phyloP scores from a whole-genome alignment of 2,797 vertebrate species.

The Thalassophryne amazonica region DNA sequence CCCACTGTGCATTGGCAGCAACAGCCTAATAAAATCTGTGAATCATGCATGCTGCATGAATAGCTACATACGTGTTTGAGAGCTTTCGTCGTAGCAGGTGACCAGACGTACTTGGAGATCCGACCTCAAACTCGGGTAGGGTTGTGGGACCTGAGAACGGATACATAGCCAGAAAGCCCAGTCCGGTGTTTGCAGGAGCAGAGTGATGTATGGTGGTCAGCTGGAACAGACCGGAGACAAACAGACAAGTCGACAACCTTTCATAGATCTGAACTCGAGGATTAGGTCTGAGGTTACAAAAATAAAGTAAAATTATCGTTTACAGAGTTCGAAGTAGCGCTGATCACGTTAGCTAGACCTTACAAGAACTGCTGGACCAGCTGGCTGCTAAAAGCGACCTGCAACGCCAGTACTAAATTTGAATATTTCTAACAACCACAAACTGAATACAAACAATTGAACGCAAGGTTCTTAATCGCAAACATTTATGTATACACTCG shows the following conservation, averaged over 20 bases:
- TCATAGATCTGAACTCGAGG: conserved; percentile 8
- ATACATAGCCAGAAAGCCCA: conserved; percentile 69
- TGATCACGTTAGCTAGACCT: no score
- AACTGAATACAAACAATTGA: no score
- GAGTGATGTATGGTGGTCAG: conserved; percentile 60
- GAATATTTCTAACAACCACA: no score
- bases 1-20: no score
- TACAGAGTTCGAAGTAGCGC: no score
- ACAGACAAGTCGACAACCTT: not conserved
- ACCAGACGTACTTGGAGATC: conserved; percentile 39
- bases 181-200: conserved; percentile 45
- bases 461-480: no score
- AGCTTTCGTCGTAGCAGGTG: conserved; percentile 46
- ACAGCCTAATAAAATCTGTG: no score
- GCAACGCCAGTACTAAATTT: no score
- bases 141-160: conserved; percentile 62
- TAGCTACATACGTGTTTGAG: conserved; percentile 60
- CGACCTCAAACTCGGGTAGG: conserved; percentile 65
- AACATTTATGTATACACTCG: not conserved
- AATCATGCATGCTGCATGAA: not conserved
- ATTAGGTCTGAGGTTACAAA: not conserved
- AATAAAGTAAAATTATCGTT: no score
- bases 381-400: no score
- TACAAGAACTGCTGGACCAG: no score
- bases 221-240: not conserved